Evolutionary conservation across 2,113 vertebrate species (phyloP), one percentile per base, ranked within the genome.

Genomic region (Drymodes brunneopygia): DNA sequence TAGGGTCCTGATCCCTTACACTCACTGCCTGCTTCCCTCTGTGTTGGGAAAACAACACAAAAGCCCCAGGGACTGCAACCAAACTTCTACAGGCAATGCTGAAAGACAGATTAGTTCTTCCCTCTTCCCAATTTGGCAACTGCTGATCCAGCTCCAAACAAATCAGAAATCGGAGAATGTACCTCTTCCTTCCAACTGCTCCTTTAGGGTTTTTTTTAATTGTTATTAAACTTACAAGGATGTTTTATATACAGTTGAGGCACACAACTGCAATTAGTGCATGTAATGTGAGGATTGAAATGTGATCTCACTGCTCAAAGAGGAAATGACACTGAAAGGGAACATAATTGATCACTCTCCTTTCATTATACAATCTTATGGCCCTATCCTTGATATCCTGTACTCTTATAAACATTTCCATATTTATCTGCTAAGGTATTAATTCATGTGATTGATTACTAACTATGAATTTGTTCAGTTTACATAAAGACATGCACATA

Each of bases 61-160:
- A 12, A 75, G 33, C 23, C 28, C 6, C 54, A 4, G 40, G 51
- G 5, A 40, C 0, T 7, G 19, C 27, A 36, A 40, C 0, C 5
- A 10, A 36, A 25, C 21, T 67, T 24, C 25, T 53, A 35, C 0
- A 15, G 45, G 6, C 62, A 25, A 6, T 11, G 23, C n/a, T 29
- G 20, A 28, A 21, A 62, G 29, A 12, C 24, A 8, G 8, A 40
- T 6, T 24, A 11, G 47, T 64, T 70, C 50, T 40, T 57, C 31
- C 14, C 42, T 42, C 14, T 18, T 38, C 56, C 3, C 35, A 28
- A 3, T 36, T 29, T 8, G 44, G 27, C 12, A n/a, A 31, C 58
- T 35, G 25, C 15, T 86, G 23, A 92, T 44, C 44, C 29, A 44
- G 6, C 29, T 35, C 51, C 47, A 45, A 58, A 19, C 11, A 69